Percentiles rank a stretch among this genome's conserved stretches.
Conservation (phyloP, 92 coral and sea anemone genomes). For the Porites evermanni region DNA sequence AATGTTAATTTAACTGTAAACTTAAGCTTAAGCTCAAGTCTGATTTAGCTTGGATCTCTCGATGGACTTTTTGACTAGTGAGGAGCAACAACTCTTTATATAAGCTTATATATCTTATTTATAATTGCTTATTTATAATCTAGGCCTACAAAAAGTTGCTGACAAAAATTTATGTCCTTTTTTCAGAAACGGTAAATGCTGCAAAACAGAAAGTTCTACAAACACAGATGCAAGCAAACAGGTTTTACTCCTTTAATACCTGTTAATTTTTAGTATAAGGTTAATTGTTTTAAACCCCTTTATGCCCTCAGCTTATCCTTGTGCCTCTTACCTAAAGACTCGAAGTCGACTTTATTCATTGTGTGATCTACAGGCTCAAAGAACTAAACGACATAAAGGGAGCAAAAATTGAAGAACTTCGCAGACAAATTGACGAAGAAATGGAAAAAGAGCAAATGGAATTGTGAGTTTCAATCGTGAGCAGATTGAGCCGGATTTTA, state of each 20-base stretch:
- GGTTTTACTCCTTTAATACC: conserved; percentile 24
- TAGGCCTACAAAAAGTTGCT: neutral
- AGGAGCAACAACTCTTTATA: neutral
- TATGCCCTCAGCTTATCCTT: too few species aligned
- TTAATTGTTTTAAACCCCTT: too few species aligned
- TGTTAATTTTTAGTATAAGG: neutral
- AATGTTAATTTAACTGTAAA: neutral
- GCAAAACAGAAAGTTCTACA: conserved; percentile 79
- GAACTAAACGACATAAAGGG: conserved; percentile 75
- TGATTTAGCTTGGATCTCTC: too few species aligned
- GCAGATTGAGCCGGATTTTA: too few species aligned
- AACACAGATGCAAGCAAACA: conserved; percentile 69
- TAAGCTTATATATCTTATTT: neutral
- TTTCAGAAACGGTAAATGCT: conserved; percentile 76
- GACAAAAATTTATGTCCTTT: neutral
- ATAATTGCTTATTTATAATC: neutral
- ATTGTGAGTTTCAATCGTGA: conserved; percentile 48
- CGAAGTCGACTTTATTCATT: neutral
- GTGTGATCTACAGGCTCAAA: conserved; percentile 46
- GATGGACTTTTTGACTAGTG: too few species aligned
- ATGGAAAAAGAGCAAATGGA: conserved; percentile 64
- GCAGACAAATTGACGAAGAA: conserved; percentile 67
- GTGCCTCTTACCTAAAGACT: too few species aligned
- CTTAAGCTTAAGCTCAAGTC: too few species aligned
- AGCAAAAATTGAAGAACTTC: conserved; percentile 56